Percentiles rank a stretch among this genome's conserved stretches.
Evolutionary conservation across 2,113 vertebrate species (phyloP).

Genomic region (Astatoreochromis straeleni): DNA sequence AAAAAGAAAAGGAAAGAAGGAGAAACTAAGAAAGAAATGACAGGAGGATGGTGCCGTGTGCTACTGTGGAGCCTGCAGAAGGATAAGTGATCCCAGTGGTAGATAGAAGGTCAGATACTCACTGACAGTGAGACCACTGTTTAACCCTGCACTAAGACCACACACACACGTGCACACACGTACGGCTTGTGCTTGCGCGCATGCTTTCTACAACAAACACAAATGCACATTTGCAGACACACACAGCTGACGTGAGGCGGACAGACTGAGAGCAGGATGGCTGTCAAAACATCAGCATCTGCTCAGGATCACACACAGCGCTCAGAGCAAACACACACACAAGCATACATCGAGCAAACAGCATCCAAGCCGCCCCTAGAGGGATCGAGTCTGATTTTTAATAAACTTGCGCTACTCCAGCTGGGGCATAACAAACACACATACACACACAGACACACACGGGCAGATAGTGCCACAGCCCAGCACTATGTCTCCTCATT

Average conservation of each 20-base stretch:
- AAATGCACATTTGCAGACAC: not conserved
- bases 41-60: slow-evolving; percentile 15
- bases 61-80: slow-evolving; percentile 20
- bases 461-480: not conserved
- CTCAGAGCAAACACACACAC: slow-evolving; percentile 38
- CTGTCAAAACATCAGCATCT: slow-evolving; percentile 68
- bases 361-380: slow-evolving; percentile 29
- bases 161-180: not conserved
- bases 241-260: slow-evolving; percentile 32
- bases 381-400: slow-evolving; percentile 39
- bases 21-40: not conserved
- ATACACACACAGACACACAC: not conserved
- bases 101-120: slow-evolving; percentile 51
- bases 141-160: slow-evolving; percentile 32
- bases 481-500: not conserved
- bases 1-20: not conserved
- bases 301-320: slow-evolving; percentile 43
- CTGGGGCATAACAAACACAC: slow-evolving; percentile 5
- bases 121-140: slow-evolving; percentile 42
- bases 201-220: not conserved
- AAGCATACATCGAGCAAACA: slow-evolving; percentile 28
- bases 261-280: slow-evolving; percentile 44
- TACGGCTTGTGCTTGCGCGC: not conserved
- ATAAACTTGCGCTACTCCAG: slow-evolving; percentile 38
- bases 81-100: slow-evolving; percentile 61